Conservation (phyloP, 2,888 invertebrate genomes). For the Julus scandinavius region DNA sequence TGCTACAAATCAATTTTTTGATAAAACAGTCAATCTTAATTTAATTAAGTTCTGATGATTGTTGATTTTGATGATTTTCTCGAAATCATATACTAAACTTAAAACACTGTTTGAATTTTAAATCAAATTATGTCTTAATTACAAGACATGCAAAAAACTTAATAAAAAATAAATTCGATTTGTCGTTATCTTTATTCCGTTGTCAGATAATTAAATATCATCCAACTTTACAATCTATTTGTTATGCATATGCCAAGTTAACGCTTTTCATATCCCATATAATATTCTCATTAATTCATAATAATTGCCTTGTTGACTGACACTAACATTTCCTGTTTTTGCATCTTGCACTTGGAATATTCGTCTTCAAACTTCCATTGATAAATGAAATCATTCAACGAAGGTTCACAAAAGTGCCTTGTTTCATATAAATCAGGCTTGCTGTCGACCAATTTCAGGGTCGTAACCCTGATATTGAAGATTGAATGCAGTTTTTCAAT, state of each 20-base stretch:
- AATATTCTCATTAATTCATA: neutral
- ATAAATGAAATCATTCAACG: slow-evolving; percentile 22
- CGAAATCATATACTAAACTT: too few relatives aligned
- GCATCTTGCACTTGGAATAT: neutral
- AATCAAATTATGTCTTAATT: too few relatives aligned
- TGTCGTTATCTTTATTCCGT: too few relatives aligned
- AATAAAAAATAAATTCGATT: too few relatives aligned
- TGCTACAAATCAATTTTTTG: too few relatives aligned
- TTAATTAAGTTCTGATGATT: too few relatives aligned
- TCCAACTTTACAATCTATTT: neutral
- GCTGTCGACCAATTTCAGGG: neutral
- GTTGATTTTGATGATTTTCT: too few relatives aligned
- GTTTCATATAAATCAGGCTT: neutral
- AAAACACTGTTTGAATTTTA: too few relatives aligned
- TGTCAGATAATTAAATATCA: too few relatives aligned
- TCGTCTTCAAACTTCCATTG: neutral
- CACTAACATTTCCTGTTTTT: neutral
- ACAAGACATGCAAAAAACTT: too few relatives aligned
- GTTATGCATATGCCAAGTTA: neutral
- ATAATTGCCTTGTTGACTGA: slow-evolving; percentile 16
- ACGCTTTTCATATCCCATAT: neutral
- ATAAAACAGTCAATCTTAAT: too few relatives aligned
- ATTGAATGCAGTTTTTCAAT: neutral
- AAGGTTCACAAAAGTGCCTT: neutral
- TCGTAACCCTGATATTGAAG: neutral